Evolutionary conservation across 2,113 vertebrate genomes (phyloP), one percentile per base, ranked within the genome.

Genomic region (Oryctolagus cuniculus): DNA sequence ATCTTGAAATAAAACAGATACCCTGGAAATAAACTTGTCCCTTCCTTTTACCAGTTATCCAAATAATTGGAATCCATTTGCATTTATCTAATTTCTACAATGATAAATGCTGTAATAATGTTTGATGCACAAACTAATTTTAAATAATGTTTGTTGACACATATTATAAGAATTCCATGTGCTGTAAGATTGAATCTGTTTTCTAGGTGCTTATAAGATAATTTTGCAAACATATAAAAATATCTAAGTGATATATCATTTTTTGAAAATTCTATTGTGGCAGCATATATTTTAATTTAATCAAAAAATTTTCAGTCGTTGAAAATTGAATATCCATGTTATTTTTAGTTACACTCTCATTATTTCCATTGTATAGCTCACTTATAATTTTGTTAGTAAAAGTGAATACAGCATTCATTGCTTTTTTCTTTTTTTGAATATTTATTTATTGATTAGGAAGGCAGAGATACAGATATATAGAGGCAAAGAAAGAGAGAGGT

Each of bases 101-200:
- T 72, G 21, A 74, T 77, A 55, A 92, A 91, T 80, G 13, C 44
- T 72, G 1, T 92, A 31, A 91, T 69, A 51, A 55, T 89, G 4
- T 74, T 38, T 82, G 31, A 91, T 70, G 31, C 21, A 79, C 34
- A 96, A 91, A 44, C 9, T 79, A 77, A 44, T 82, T 86, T 96
- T 87, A 77, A 87, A 72, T 77, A 81, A 27, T 53, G 16, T 82
- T 83, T 87, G 11, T 73, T 87, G 75, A 58, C 3, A 95, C 72
- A 63, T 80, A 12, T 49, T 83, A 36, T 53, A 19, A 81, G 74
- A 63, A 51, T 77, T 90, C 49, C 81, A 6, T 49, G 79, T 58
- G 31, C 16, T 64, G 2, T 21, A 38, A 49, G 6, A 72, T 34
- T 55, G 38, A 16, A 72, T 12, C 77, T 88, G 53, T 49, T 89